These are phyloP conservation scores for Galerucella nymphaeae DNA, from an alignment of 2,888 invertebrate genomes.

Conservation along the genomic window DNA sequence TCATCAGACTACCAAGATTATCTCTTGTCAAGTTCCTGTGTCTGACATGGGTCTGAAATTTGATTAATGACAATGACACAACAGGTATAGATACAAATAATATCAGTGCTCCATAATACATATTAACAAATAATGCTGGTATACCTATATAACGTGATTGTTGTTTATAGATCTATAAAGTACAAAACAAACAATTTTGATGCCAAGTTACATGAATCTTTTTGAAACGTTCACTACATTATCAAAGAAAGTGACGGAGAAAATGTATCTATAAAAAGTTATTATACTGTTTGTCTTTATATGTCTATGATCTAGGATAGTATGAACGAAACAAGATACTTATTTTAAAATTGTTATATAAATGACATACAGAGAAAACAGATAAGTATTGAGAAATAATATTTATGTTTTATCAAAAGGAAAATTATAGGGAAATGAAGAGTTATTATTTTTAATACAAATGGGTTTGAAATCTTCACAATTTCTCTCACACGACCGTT, in stretches of 20 bases:
- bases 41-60: conserved; percentile 49
- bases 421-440: background rate
- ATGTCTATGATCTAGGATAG: conserved; percentile 17
- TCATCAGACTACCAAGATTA: conserved; percentile 43
- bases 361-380: background rate
- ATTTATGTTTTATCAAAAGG: background rate
- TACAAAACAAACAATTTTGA: conserved; percentile 30
- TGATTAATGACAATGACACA: conserved; percentile 46
- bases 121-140: conserved; percentile 11
- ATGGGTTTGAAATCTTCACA: background rate
- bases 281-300: conserved; percentile 19
- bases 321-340: conserved; percentile 13
- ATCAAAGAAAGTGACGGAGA: conserved; percentile 23
- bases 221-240: conserved; percentile 28
- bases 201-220: conserved; percentile 27
- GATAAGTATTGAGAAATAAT: background rate
- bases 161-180: conserved; percentile 25
- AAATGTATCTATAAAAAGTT: conserved; percentile 32
- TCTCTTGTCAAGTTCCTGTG: conserved; percentile 44
- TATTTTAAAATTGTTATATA: conserved; percentile 20
- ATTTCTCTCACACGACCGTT: background rate
- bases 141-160: conserved; percentile 15
- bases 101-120: conserved; percentile 10
- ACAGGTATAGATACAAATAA: conserved; percentile 32
- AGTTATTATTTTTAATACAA: background rate